Evolutionary conservation across 2,888 invertebrate genomes (phyloP).

Genomic region (Seira ritae): DNA sequence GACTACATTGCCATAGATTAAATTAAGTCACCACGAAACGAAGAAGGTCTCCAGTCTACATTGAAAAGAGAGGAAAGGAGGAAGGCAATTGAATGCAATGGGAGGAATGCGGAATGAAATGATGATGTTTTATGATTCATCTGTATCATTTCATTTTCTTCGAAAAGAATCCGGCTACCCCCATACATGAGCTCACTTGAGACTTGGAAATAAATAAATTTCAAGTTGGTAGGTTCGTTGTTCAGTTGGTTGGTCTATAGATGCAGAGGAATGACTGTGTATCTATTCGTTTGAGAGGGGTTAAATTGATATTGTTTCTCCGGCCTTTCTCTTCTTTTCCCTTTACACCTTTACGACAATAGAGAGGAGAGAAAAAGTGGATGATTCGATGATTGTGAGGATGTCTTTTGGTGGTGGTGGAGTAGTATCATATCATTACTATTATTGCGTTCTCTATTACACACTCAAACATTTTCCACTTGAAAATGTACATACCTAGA

Average conservation of each 20-base stretch:
- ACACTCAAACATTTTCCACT: conserved; percentile 10
- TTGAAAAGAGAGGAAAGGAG: conserved; percentile 20
- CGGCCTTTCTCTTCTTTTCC: too few species aligned
- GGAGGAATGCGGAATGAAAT: not conserved
- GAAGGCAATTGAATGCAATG: not conserved
- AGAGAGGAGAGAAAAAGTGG: conserved; percentile 15
- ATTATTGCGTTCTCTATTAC: conserved; percentile 7
- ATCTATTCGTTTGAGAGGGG: conserved; percentile 54
- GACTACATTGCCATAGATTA: too few species aligned
- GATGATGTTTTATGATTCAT: conserved; percentile 49
- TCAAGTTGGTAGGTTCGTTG: too few species aligned
- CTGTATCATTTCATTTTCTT: conserved; percentile 67
- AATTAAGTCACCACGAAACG: too few species aligned
- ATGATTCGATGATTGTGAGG: not conserved
- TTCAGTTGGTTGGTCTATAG: too few species aligned
- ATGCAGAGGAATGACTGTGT: too few species aligned
- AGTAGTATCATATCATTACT: conserved; percentile 3
- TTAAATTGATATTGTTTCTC: conserved; percentile 52
- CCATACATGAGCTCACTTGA: conserved; percentile 45
- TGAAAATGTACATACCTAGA: too few species aligned
- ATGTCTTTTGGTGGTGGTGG: not conserved
- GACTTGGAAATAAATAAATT: conserved; percentile 34
- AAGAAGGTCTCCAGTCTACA: too few species aligned
- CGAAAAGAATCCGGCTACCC: too few species aligned
- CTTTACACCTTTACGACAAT: conserved; percentile 3